Evolutionary conservation across 1,140 invertebrate species (phyloP), one percentile per base, ranked within the genome.

Genomic region (Drosophila nigrodunni): DNA sequence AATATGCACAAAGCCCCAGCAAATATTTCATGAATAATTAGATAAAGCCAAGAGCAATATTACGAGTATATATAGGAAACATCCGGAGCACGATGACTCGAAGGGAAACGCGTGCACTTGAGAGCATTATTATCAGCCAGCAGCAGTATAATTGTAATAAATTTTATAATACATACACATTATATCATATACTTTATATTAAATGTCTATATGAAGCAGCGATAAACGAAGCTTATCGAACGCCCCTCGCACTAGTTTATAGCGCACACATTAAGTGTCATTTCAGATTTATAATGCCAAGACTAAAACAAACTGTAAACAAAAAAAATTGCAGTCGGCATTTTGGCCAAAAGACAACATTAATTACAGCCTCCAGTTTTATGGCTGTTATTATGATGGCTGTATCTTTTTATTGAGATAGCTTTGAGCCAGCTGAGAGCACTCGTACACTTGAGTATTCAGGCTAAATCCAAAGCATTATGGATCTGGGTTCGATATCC

Each of bases 401-500:
- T 13, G 34, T 46, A 43, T 46, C 21, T 44, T 9, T 52, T 52
- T 6, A 34, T 34, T 15, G 25, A 54, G 50, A 54, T 37, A 37
- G 34, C 50, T 59, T 46, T 30, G 44, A 59, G 41, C 25, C 41
- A 46, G 50, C 47, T 55, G 50, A 52, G 61, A 25, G 54, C 13
- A 15, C 61, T 43, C 25, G 30, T 9, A 6, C 44, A 41, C 8
- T 43, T 13, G 30, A n/a, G n/a, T 59, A 41, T 18, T 59, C 15
- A 15, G 34, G 34, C 54, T 35, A 57, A 57, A 57, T 57, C 37
- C 54, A 21, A 39, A 39, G 9, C 55, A 55, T 65, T 55, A 65
- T 65, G 62, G 50, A 65, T 65, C 39, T 65, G 50, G 62, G 62
- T 65, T 65, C 62, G 62, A 55, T 65, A 55, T 9, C 37, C 62